Conservation (phyloP, 2,797 vertebrate species). For the Muraenolepis orangiensis region DNA sequence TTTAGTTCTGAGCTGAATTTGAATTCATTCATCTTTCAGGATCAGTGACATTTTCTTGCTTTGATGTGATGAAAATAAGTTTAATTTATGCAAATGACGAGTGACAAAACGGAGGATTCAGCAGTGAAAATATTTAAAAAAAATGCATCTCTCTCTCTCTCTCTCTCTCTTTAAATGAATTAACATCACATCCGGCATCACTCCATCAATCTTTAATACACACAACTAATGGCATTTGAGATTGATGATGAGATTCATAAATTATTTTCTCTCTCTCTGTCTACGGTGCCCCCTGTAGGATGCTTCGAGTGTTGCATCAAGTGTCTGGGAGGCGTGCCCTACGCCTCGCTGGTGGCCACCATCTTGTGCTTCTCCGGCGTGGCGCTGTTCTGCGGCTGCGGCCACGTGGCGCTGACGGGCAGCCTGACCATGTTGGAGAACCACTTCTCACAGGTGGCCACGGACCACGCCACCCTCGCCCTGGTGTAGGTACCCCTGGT, state of each 20-base stretch:
- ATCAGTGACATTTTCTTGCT: neutral
- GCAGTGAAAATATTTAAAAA: neutral
- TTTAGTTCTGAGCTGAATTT: neutral
- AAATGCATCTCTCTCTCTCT: neutral
- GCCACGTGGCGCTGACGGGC: constrained; percentile 91
- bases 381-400: constrained; percentile 94
- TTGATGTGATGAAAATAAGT: neutral
- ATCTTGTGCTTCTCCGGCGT: constrained; percentile 98
- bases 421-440: constrained; percentile 91
- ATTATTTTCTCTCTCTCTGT: constrained; percentile 25
- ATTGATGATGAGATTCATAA: neutral
- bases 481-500: constrained; percentile 85
- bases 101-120: neutral
- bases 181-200: neutral
- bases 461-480: constrained; percentile 85
- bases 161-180: neutral
- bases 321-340: constrained; percentile 97
- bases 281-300: constrained; percentile 78
- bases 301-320: constrained; percentile 99
- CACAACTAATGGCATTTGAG: neutral
- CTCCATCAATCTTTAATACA: neutral
- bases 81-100: too few species aligned
- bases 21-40: neutral
- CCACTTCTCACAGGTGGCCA: constrained; percentile 87
- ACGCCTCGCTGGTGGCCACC: constrained; percentile 97